A percentile compares a stretch with the other conserved stretches of the same genome.
These are phyloP conservation scores for Tenebrio molitor DNA, from an alignment of 1,140 invertebrate genomes.

Conservation along the genomic window DNA sequence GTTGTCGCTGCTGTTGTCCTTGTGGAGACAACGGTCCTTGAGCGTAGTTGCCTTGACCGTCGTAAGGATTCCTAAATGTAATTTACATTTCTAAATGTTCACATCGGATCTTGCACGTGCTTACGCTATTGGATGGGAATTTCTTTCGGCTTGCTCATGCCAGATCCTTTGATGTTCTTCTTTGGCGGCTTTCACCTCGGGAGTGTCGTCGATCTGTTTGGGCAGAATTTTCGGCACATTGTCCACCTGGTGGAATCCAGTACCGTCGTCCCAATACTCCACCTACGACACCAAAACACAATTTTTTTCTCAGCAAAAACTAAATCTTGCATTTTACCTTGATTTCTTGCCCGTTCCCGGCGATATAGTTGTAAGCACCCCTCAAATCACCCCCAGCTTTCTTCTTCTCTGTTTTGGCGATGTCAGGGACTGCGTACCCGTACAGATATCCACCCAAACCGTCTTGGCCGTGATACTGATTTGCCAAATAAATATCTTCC, in stretches of 20 bases:
- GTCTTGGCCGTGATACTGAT: constrained; percentile 75
- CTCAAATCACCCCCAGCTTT: constrained; percentile 68
- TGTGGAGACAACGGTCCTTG: constrained; percentile 53
- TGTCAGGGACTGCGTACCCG: constrained; percentile 75
- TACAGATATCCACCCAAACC: constrained; percentile 74
- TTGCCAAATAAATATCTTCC: constrained; percentile 76
- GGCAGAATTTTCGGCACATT: constrained; percentile 74
- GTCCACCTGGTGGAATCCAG: constrained; percentile 77
- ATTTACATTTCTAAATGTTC: constrained; percentile 6
- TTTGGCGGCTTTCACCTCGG: constrained; percentile 73
- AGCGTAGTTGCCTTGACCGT: constrained; percentile 55
- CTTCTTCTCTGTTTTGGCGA: constrained; percentile 72
- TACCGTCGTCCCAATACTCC: constrained; percentile 74
- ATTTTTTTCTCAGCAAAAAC: not conserved
- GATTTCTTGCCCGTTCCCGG: constrained; percentile 68
- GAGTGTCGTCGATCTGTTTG: constrained; percentile 71
- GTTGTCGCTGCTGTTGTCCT: constrained; percentile 50
- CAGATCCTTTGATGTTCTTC: constrained; percentile 74
- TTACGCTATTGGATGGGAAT: constrained; percentile 60
- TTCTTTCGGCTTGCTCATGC: constrained; percentile 73
- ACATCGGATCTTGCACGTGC: constrained; percentile 26
- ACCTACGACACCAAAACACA: constrained; percentile 65
- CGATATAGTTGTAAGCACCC: constrained; percentile 70
- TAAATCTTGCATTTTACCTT: constrained; percentile 61
- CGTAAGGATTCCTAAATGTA: constrained; percentile 57